Conservation (phyloP, 2,888 invertebrate species). For the Invenusta paracnida region DNA sequence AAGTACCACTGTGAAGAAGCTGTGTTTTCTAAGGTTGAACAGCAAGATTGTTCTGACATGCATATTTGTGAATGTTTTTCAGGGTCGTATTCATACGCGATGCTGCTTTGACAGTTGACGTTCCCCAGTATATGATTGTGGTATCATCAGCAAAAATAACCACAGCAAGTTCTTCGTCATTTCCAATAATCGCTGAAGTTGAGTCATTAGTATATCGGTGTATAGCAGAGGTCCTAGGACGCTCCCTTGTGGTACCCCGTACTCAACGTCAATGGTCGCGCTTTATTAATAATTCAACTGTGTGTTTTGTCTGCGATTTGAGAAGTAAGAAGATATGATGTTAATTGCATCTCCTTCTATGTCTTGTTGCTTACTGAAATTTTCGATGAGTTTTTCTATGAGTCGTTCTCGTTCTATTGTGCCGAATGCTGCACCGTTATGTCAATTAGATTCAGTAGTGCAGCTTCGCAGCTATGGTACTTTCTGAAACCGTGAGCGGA, state of each 20-base stretch:
- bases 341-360: slow-evolving; percentile 2
- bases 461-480: slow-evolving; percentile 19
- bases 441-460: slow-evolving; percentile 19
- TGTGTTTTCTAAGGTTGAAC: slow-evolving; percentile 2
- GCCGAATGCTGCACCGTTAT: slow-evolving; percentile 7
- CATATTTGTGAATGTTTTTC: background rate
- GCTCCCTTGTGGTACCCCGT: background rate
- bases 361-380: background rate
- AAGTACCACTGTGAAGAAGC: background rate
- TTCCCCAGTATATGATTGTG: background rate
- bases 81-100: slow-evolving; percentile 25
- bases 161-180: background rate
- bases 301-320: slow-evolving; percentile 17
- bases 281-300: background rate
- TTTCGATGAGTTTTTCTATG: background rate
- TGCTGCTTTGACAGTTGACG: slow-evolving; percentile 6
- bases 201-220: background rate
- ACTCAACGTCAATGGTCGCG: slow-evolving; percentile 1
- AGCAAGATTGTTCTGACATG: slow-evolving; percentile 12
- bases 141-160: slow-evolving; percentile 16
- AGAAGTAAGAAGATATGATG: background rate
- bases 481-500: slow-evolving; percentile 23
- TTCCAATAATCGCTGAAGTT: slow-evolving; percentile 14
- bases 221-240: slow-evolving; percentile 6
- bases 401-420: slow-evolving; percentile 27